These are phyloP conservation scores for Crotalus helleri DNA, from an alignment of 2,113 vertebrate genomes.

Conservation along the genomic window DNA sequence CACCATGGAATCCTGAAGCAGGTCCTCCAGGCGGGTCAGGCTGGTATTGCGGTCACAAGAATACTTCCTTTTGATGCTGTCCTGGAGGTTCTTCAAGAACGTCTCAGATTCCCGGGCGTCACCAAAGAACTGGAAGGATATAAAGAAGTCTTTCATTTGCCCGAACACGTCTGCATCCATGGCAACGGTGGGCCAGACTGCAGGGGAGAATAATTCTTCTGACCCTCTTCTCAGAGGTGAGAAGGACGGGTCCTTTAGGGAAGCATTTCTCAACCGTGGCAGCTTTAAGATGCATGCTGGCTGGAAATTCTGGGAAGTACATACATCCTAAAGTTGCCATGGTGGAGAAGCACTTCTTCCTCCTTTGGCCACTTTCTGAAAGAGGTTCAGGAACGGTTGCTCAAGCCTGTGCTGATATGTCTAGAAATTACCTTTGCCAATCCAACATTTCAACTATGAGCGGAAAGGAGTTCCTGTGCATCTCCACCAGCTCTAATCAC, in stretches of 20 bases:
- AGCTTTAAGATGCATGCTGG: too few relatives aligned
- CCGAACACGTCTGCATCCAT: not conserved
- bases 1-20: slow-evolving; percentile 99
- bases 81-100: slow-evolving; percentile 90
- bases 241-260: too few relatives aligned
- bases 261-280: too few relatives aligned
- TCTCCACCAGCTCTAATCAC: too few relatives aligned
- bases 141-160: slow-evolving; percentile 3
- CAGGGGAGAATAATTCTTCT: not conserved
- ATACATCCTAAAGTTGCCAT: too few relatives aligned
- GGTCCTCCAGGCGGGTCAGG: slow-evolving; percentile 89
- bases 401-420: too few relatives aligned
- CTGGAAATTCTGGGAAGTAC: too few relatives aligned
- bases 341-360: not conserved
- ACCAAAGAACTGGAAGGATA: slow-evolving; percentile 80
- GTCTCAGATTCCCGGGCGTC: slow-evolving; percentile 87
- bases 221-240: not conserved
- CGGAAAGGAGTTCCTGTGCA: too few relatives aligned
- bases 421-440: too few relatives aligned
- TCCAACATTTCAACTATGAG: too few relatives aligned
- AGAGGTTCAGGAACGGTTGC: not conserved
- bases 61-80: slow-evolving; percentile 94
- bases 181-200: not conserved
- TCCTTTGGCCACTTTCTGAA: not conserved
- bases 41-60: slow-evolving; percentile 89